A percentile compares a stretch with the other conserved stretches of the same genome.
These are phyloP conservation scores for Anguilla marmorata DNA, from an alignment of 2,797 vertebrate species.

Conservation along the genomic window DNA sequence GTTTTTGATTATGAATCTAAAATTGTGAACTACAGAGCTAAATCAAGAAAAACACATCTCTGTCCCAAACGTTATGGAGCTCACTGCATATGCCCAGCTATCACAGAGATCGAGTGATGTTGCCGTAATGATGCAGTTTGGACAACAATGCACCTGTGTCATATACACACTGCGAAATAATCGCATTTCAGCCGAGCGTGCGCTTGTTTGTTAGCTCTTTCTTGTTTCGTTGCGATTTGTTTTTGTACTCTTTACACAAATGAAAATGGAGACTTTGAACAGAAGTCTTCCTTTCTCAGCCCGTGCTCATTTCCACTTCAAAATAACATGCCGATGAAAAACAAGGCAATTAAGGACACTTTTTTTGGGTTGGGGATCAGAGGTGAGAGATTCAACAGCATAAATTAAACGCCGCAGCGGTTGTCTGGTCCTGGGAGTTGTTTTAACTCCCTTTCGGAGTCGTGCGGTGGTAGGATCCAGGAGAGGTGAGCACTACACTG, in stretches of 20 bases:
- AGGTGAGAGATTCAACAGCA: neutral
- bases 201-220: neutral
- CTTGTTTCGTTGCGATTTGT: neutral
- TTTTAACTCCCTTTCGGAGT: neutral
- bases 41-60: too few relatives aligned
- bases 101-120: too few relatives aligned
- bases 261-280: too few relatives aligned
- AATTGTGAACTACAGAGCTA: too few relatives aligned
- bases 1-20: too few relatives aligned
- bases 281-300: neutral
- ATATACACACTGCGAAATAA: neutral
- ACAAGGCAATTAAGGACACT: constrained; percentile 22
- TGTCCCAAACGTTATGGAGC: too few relatives aligned
- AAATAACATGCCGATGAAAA: constrained; percentile 21
- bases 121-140: too few relatives aligned
- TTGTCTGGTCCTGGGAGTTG: constrained; percentile 2
- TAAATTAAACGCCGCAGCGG: constrained; percentile 11
- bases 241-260: too few relatives aligned
- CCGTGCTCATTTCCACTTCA: constrained; percentile 34
- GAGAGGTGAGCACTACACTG: constrained; percentile 8
- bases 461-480: neutral
- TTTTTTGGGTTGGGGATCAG: neutral
- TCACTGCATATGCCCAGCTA: too few relatives aligned
- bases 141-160: neutral
- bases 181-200: neutral